A percentile compares a stretch with the other conserved stretches of the same genome.
Evolutionary conservation across 2,113 vertebrate genomes (phyloP).

Genomic region (Odontesthes bonariensis): DNA sequence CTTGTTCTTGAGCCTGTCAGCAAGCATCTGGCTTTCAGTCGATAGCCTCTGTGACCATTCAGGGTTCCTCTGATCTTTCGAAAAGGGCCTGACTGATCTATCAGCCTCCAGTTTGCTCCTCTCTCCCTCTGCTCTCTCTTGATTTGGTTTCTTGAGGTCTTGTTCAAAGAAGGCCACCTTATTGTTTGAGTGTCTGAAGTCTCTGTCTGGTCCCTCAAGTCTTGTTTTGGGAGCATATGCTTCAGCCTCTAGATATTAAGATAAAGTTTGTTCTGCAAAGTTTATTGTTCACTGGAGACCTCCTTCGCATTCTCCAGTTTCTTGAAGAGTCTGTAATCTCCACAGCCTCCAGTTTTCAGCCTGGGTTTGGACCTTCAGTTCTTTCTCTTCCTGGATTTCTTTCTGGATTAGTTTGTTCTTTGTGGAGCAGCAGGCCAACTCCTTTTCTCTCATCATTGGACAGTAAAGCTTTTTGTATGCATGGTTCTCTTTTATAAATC

Average conservation of each 20-base stretch:
- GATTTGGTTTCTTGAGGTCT: not conserved
- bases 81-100: not conserved
- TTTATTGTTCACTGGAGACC: not conserved
- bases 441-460: too few species aligned
- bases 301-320: too few species aligned
- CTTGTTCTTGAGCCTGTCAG: not conserved
- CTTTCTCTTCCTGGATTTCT: not conserved
- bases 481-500: too few species aligned
- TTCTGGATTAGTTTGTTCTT: not conserved
- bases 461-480: too few species aligned
- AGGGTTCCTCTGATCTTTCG: not conserved
- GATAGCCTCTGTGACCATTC: not conserved
- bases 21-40: too few species aligned
- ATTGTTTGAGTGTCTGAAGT: not conserved
- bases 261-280: not conserved
- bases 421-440: too few species aligned
- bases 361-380: too few species aligned
- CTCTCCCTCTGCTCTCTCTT: not conserved
- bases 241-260: not conserved
- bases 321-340: not conserved
- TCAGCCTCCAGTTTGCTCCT: too few species aligned
- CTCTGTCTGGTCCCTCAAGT: not conserved
- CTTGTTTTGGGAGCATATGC: not conserved
- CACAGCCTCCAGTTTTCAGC: too few species aligned
- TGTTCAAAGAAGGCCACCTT: not conserved